phyloP scores from a whole-genome alignment of 2,888 invertebrate species.

The Brachypalpus laphriformis region DNA sequence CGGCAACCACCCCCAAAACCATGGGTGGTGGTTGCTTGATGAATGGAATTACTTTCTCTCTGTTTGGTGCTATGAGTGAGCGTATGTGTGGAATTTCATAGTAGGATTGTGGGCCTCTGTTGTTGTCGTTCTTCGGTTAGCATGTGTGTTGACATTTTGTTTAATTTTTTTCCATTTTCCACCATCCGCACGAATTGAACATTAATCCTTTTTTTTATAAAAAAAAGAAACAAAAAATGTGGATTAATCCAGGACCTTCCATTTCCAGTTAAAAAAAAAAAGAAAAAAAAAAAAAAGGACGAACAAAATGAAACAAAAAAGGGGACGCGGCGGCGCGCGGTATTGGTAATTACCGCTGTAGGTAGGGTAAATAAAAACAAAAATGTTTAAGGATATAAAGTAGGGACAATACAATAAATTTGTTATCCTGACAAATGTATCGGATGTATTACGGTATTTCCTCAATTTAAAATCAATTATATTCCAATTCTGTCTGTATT shows the following conservation, averaged over 20 bases:
- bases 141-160: constrained; percentile 48
- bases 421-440: constrained; percentile 73
- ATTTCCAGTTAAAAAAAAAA: not conserved
- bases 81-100: not conserved
- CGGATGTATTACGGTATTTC: constrained; percentile 69
- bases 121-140: not conserved
- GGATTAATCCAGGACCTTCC: constrained; percentile 30
- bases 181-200: constrained; percentile 40
- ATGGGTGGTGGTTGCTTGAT: constrained; percentile 18
- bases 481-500: constrained; percentile 29
- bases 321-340: not conserved
- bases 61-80: not conserved
- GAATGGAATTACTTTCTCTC: constrained; percentile 34
- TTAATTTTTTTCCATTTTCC: not conserved
- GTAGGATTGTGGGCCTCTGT: not conserved
- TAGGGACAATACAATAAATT: constrained; percentile 63
- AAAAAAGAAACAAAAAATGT: not conserved
- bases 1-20: constrained; percentile 6
- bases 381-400: constrained; percentile 7
- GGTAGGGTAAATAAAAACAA: constrained; percentile 23
- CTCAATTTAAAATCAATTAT: constrained; percentile 73
- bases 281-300: not conserved
- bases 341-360: constrained; percentile 47
- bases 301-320: not conserved
- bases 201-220: constrained; percentile 48